Conservation (phyloP, 2,113 vertebrate species). For the Panthera tigris region DNA sequence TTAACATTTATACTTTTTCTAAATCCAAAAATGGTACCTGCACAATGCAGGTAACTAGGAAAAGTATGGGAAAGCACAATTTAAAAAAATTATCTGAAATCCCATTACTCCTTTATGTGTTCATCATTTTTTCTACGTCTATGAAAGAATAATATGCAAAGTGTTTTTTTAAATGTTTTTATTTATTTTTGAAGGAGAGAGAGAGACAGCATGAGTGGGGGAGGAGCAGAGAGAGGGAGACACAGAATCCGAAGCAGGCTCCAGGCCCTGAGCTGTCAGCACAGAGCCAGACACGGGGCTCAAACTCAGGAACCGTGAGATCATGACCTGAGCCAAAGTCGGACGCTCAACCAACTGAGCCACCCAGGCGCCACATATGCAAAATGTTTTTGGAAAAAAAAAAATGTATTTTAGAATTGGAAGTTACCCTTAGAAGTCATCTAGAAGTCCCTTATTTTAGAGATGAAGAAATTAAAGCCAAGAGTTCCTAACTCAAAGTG, state of each 20-base stretch:
- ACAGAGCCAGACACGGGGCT: too few relatives aligned
- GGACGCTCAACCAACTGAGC: too few relatives aligned
- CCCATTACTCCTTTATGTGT: background rate
- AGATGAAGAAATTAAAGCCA: constrained; percentile 23
- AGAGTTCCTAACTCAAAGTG: background rate
- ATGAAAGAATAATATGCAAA: constrained; percentile 13
- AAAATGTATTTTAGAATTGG: constrained; percentile 25
- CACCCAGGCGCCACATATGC: background rate
- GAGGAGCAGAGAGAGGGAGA: too few relatives aligned
- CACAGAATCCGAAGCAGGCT: too few relatives aligned
- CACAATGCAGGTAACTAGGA: constrained; percentile 10
- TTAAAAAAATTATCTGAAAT: background rate
- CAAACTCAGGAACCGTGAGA: too few relatives aligned
- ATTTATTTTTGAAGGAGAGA: too few relatives aligned
- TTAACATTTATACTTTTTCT: background rate
- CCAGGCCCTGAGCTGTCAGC: too few relatives aligned
- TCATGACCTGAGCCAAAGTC: too few relatives aligned
- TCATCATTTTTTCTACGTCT: background rate
- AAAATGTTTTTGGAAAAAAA: background rate
- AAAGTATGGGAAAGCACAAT: background rate
- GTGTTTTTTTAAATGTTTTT: background rate
- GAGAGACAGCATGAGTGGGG: too few relatives aligned
- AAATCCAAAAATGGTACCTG: constrained; percentile 20
- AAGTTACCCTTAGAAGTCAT: background rate
- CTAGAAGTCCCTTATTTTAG: background rate